Conservation (phyloP, 1,140 invertebrate species). For the Tribolium madens region DNA sequence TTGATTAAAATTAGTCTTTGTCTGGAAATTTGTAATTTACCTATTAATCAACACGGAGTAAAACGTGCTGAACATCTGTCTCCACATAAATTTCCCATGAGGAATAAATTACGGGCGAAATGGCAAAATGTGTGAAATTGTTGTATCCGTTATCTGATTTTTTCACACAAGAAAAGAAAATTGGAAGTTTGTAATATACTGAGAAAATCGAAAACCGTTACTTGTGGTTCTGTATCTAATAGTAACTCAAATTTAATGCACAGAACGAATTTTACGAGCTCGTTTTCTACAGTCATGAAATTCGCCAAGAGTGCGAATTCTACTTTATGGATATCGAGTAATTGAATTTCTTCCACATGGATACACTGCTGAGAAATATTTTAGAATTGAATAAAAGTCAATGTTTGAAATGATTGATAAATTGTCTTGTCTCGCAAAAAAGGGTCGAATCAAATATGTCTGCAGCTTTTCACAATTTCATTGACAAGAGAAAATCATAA, state of each 20-base stretch:
- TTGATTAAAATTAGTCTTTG: slow-evolving; percentile 21
- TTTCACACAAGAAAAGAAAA: neutral
- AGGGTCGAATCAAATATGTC: too few relatives aligned
- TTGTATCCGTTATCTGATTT: neutral
- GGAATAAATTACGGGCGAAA: slow-evolving; percentile 12
- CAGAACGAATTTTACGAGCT: neutral
- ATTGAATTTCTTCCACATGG: neutral
- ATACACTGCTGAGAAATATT: neutral
- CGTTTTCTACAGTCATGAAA: neutral
- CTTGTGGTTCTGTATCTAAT: neutral
- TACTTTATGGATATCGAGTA: neutral
- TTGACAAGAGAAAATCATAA: too few relatives aligned
- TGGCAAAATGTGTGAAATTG: neutral
- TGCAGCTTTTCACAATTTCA: too few relatives aligned
- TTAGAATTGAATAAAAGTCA: neutral
- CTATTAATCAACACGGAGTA: slow-evolving; percentile 17
- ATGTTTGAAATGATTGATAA: too few relatives aligned
- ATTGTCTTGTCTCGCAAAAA: too few relatives aligned
- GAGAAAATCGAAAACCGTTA: neutral
- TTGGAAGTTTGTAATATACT: neutral
- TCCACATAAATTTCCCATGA: slow-evolving; percentile 14
- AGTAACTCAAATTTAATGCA: too few relatives aligned
- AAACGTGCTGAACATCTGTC: slow-evolving; percentile 33
- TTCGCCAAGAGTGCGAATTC: neutral
- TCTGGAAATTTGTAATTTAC: neutral